Evolutionary conservation across 2,113 vertebrate species (phyloP), one percentile per base, ranked within the genome.

Genomic region (Carassius carassius): DNA sequence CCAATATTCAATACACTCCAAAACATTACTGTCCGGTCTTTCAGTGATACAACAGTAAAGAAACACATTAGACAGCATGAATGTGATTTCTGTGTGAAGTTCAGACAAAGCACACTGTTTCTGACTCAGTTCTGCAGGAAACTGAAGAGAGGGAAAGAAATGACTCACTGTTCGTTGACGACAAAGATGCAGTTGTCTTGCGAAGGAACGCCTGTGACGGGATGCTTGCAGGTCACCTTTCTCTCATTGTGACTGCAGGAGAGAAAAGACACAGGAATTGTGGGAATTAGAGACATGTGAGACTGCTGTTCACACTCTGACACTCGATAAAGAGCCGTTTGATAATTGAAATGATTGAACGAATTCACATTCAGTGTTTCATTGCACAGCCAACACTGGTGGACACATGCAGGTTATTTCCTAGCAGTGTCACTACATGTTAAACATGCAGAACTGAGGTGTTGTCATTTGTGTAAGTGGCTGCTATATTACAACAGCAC

Each of bases 141-240:
- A 21, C 44, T 11, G 78, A 32, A 29, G 87, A 35, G 75, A 80
- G 17, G 83, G 56, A 89, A 85, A 93, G 86, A 91, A 93, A 90
- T 86, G 75, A 97, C 98, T 99, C 95, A 99, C 98, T 99, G 97
- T 92, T 99, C 98, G 91, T 96, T 99, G 91, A 99, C 92, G 47
- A 99, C 97, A 93, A 99, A 99, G 94, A 99, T 99, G 89, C 98
- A 99, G 89, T 99, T 99, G 94, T 99, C 98, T 91, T 99, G 98
- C 0, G 98, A 99, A 10, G 98, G 96, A 78, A 94, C 91, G 86
- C 95, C 96, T 16, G 96, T 97, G 80, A 99, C 96, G 44, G 98
- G 98, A 91, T 99, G 98, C 84, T 98, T 99, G 91, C 98, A 99
- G 88, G 97, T 99, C 91, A 99, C 98, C 95, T 99, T 99, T 91